Base-by-base conservation (phyloP, 2,888 invertebrate species). In the Cabera pusaria region DNA sequence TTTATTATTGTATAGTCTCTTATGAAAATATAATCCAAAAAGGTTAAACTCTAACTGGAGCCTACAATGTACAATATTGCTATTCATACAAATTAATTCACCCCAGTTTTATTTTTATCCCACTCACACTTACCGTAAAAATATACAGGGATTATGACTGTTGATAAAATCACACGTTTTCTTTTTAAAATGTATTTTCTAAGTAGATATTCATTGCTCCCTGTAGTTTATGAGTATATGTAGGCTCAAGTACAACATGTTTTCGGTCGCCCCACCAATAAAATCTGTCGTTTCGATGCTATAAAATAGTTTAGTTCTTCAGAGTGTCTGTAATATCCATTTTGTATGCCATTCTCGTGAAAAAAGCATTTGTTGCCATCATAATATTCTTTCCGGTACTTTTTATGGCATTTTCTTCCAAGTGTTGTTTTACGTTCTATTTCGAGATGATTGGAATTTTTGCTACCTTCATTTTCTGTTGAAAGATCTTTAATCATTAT, bases 231-330 rank as follows among this genome's bases (percentile, higher is more conserved):
- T 31, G 7, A n/a, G n/a, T n/a, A n/a, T n/a, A n/a, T n/a, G n/a
- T n/a, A n/a, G 5, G 25, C 12, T 25, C 25, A 27, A 35, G 12
- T 29, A 35, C 34, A 44, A 25, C 26, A 44, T 44, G 38, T 39
- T 34, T 35, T 34, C 31, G 19, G 23, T 6, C 19, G 24, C 29
- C 38, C 29, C 23, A 18, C 32, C 44, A 38, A 44, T 44, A 44
- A 44, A 39, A 39, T 19, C 22, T 25, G 12, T 35, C 31, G 26
- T 38, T 33, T 16, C 26, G 19, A 32, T 35, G 38, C 38, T 35
- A 44, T 44, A 44, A 44, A 44, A 35, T 44, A 44, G 39, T 39
- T 35, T 11, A 42, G 41, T 29, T 20, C 41, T 38, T 38, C 48
- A 38, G 44, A 38, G 38, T 29, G 34, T 16, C 27, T 37, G 38